Evolutionary conservation across 2,113 vertebrate genomes (phyloP).

Genomic region (Tragulus kanchil): DNA sequence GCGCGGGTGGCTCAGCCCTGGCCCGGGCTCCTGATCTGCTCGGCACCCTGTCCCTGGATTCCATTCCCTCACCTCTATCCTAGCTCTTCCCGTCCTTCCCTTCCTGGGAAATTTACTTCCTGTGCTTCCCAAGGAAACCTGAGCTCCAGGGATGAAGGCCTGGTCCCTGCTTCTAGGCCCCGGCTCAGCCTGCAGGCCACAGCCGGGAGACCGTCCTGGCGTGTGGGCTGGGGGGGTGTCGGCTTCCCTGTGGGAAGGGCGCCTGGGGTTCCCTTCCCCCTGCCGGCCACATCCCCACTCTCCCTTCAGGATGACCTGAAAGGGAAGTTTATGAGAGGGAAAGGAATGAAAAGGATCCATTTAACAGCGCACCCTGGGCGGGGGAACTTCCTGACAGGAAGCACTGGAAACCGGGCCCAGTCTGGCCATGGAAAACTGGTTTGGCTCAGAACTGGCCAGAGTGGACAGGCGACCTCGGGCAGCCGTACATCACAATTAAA

Average conservation of each 20-base stretch:
- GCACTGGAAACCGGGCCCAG: conserved; percentile 82
- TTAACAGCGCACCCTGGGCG: conserved; percentile 83
- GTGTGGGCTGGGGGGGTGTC: no score
- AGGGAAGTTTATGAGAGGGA: conserved; percentile 84
- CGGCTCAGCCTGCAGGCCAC: not conserved
- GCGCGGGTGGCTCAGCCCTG: not conserved
- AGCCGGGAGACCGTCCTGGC: not conserved
- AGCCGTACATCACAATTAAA: conserved; percentile 59
- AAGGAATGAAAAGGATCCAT: conserved; percentile 81
- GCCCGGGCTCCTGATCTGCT: not conserved
- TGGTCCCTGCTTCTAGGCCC: not conserved
- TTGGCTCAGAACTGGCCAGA: conserved; percentile 83
- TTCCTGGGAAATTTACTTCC: not conserved
- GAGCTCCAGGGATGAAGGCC: not conserved
- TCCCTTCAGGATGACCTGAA: conserved; percentile 72
- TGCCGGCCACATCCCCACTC: conserved; percentile 49
- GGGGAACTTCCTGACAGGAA: conserved; percentile 88
- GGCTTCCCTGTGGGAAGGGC: no score
- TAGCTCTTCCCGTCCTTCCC: not conserved
- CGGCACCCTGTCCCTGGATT: not conserved
- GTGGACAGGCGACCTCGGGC: conserved; percentile 81
- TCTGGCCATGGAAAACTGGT: conserved; percentile 89
- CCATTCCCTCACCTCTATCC: not conserved
- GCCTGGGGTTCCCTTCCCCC: no score
- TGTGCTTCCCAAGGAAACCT: not conserved